Conservation (phyloP, 2,888 invertebrate species). For the Parnassius orleans region DNA sequence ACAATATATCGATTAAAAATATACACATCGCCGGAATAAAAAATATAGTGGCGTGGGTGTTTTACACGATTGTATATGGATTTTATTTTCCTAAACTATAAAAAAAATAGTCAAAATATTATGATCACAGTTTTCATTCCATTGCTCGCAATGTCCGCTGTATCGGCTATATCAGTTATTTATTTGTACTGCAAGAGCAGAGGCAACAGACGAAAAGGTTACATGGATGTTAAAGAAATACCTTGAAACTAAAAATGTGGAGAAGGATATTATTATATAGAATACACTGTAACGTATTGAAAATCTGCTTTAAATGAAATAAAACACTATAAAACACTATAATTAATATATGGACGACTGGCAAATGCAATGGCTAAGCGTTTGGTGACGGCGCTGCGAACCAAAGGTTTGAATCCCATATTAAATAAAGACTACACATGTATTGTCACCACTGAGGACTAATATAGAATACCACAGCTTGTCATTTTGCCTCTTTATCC, state of each 20-base stretch:
- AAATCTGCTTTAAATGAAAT: conserved; percentile 34
- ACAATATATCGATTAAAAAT: neutral
- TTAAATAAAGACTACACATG: too few relatives aligned
- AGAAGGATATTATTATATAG: conserved; percentile 15
- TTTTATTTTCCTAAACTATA: neutral
- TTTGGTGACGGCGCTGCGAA: too few relatives aligned
- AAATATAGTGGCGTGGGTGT: too few relatives aligned
- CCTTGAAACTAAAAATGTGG: conserved; percentile 40
- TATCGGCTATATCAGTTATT: conserved; percentile 62
- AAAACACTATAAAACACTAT: conserved; percentile 36
- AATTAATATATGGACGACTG: too few relatives aligned
- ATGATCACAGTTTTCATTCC: conserved; percentile 55
- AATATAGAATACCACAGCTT: too few relatives aligned
- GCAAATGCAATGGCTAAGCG: too few relatives aligned
- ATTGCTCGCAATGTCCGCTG: conserved; percentile 59
- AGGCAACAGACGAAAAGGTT: conserved; percentile 54
- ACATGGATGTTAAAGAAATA: conserved; percentile 65
- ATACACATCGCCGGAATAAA: neutral
- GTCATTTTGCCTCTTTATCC: too few relatives aligned
- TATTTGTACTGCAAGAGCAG: conserved; percentile 64
- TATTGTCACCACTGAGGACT: too few relatives aligned
- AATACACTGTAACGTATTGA: conserved; percentile 27
- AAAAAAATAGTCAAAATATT: neutral
- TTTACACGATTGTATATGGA: neutral
- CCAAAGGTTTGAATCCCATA: too few relatives aligned